Evolutionary conservation across 1,140 invertebrate species (phyloP).

Genomic region (Rhyzopertha dominica): DNA sequence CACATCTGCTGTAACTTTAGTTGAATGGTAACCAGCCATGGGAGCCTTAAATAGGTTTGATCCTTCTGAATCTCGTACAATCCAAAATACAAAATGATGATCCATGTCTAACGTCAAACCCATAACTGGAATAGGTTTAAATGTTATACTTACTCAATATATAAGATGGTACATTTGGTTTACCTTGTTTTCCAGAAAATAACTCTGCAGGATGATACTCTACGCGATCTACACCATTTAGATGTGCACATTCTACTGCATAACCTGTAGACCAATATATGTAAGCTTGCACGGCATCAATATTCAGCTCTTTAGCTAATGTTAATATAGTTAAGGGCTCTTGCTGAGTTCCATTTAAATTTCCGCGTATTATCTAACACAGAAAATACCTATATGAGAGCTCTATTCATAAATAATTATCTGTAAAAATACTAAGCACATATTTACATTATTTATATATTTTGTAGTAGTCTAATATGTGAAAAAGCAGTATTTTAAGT

Average conservation of each 20-base stretch:
- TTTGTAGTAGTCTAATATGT: too few species aligned
- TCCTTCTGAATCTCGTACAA: conserved; percentile 69
- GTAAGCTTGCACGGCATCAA: conserved; percentile 75
- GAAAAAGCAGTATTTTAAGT: too few species aligned
- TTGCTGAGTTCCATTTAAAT: conserved; percentile 60
- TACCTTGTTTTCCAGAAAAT: conserved; percentile 73
- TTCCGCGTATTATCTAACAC: conserved; percentile 60
- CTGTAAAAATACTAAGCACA: too few species aligned
- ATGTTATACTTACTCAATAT: too few species aligned
- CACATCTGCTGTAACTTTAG: conserved; percentile 28
- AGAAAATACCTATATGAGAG: neutral
- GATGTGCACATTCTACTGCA: conserved; percentile 68
- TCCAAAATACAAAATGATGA: conserved; percentile 70
- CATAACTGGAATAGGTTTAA: conserved; percentile 59
- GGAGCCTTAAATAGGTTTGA: conserved; percentile 64
- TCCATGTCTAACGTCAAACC: conserved; percentile 75
- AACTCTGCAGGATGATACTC: conserved; percentile 65
- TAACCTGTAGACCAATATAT: conserved; percentile 86
- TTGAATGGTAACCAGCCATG: conserved; percentile 51
- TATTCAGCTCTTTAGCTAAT: conserved; percentile 70
- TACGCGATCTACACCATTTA: conserved; percentile 72
- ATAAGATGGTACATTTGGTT: conserved; percentile 11
- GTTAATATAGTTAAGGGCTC: conserved; percentile 74
- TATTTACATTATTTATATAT: too few species aligned
- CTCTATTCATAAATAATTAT: too few species aligned